These are phyloP conservation scores for Lymantria monacha DNA, from an alignment of 2,888 invertebrate genomes.

Conservation along the genomic window DNA sequence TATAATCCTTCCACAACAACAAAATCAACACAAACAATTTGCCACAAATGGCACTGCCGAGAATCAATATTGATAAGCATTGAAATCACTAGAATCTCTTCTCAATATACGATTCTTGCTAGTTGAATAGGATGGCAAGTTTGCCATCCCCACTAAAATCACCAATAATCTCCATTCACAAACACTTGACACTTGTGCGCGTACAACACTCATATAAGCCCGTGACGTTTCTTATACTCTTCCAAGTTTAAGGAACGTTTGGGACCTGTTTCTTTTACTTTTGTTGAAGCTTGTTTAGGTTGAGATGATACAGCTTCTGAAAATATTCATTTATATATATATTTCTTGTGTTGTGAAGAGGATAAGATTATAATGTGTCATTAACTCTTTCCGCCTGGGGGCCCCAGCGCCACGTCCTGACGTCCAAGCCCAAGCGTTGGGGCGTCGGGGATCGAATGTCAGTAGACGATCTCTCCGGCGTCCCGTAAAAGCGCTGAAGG, in stretches of 20 bases:
- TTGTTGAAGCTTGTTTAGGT: slow-evolving; percentile 86
- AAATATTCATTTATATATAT: slow-evolving; percentile 12
- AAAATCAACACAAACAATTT: too few species aligned
- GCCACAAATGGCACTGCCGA: too few species aligned
- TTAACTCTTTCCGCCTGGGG: too few species aligned
- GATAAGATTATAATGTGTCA: too few species aligned
- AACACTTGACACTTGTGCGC: not conserved
- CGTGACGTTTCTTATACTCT: slow-evolving; percentile 96
- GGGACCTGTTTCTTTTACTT: slow-evolving; percentile 90
- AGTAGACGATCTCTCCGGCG: too few species aligned
- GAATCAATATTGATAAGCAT: too few species aligned
- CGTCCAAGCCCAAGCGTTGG: too few species aligned
- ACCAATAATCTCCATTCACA: not conserved
- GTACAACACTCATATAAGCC: slow-evolving; percentile 85
- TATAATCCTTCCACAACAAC: too few species aligned
- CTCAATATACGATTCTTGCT: not conserved
- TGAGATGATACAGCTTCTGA: slow-evolving; percentile 87
- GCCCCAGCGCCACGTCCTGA: too few species aligned
- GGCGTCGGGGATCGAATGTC: too few species aligned
- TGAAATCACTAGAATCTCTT: not conserved
- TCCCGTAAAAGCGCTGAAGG: too few species aligned
- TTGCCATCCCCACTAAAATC: not conserved
- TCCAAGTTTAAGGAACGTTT: slow-evolving; percentile 93
- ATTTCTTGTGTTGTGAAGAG: too few species aligned
- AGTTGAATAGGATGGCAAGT: not conserved